Evolutionary conservation across 2,113 vertebrate genomes (phyloP).

Genomic region (Perca schrenkii): DNA sequence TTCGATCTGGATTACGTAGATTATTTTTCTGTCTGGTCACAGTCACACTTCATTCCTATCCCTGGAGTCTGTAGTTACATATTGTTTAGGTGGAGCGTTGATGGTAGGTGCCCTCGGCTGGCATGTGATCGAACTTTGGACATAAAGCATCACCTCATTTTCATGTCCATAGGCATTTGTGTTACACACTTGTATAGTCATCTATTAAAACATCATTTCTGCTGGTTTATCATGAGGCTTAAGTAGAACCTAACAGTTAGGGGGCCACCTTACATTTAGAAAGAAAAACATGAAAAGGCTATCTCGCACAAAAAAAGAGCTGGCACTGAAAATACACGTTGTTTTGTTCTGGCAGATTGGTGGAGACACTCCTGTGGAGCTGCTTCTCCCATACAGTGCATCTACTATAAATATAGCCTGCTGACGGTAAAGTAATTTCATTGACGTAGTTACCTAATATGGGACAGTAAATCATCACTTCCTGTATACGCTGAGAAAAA

Average conservation of each 20-base stretch:
- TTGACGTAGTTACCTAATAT: conserved; percentile 72
- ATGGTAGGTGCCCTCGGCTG: neutral
- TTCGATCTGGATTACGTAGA: conserved; percentile 84
- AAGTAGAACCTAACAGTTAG: neutral
- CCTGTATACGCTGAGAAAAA: conserved; percentile 49
- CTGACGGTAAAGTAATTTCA: conserved; percentile 78
- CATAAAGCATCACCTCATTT: neutral
- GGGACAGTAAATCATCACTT: conserved; percentile 66
- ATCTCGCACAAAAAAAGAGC: neutral
- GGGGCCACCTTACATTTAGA: neutral
- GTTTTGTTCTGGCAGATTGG: conserved; percentile 65
- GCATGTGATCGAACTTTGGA: conserved; percentile 4
- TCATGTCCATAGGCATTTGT: neutral
- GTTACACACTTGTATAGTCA: neutral
- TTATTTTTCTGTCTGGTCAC: conserved; percentile 83
- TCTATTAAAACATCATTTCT: neutral
- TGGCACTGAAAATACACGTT: conserved; percentile 60
- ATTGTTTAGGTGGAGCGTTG: conserved; percentile 44
- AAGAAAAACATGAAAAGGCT: neutral
- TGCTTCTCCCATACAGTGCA: conserved; percentile 70
- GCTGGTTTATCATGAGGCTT: neutral
- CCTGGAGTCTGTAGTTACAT: conserved; percentile 56
- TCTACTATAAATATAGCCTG: conserved; percentile 74
- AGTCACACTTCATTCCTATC: conserved; percentile 77
- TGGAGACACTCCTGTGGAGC: conserved; percentile 70